Conservation (phyloP, 1,140 invertebrate species). For the Habropoda laboriosa region DNA sequence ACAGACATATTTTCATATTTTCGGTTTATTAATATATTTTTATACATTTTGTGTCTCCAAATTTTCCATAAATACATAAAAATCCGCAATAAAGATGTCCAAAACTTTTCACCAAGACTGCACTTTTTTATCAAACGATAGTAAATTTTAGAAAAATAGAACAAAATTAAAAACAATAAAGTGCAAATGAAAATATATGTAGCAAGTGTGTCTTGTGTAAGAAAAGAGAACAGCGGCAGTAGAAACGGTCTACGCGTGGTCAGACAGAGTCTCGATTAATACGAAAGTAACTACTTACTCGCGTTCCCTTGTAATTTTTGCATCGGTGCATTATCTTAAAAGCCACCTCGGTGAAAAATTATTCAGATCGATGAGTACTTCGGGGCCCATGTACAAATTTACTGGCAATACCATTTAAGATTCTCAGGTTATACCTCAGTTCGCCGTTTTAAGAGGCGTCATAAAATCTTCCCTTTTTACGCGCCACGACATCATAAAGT, state of each 20-base stretch:
- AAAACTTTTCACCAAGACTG: no score
- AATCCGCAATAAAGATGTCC: no score
- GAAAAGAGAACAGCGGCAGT: no score
- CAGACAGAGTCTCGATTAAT: not conserved
- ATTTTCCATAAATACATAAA: no score
- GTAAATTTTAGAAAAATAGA: no score
- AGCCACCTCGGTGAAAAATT: not conserved
- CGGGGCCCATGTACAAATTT: not conserved
- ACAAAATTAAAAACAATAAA: no score
- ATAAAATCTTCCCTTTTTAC: not conserved
- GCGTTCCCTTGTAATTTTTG: not conserved
- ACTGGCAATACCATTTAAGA: not conserved
- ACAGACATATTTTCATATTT: no score
- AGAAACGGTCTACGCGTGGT: not conserved
- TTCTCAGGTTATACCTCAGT: not conserved
- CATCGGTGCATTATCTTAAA: not conserved
- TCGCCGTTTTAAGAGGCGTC: not conserved
- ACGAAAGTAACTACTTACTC: not conserved
- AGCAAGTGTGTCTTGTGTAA: no score
- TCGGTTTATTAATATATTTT: no score
- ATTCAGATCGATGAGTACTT: not conserved
- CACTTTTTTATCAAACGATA: no score
- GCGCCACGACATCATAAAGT: not conserved
- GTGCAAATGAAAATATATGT: no score
- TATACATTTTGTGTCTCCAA: no score